Evolutionary conservation across 1,140 invertebrate genomes (phyloP), one percentile per base, ranked within the genome.

Genomic region (Cyclina sinensis): DNA sequence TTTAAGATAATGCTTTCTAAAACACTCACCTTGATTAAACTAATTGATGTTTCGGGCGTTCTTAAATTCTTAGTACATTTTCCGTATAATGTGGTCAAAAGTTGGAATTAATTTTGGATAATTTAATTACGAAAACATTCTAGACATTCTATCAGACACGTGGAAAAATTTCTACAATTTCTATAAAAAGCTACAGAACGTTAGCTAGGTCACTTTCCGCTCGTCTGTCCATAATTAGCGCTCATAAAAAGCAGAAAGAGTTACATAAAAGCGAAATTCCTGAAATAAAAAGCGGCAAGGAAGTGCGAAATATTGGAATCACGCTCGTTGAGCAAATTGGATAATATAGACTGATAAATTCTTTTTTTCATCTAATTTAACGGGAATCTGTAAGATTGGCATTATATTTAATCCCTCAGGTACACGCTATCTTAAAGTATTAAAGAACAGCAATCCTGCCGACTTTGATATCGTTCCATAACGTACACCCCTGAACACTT

Each of bases 1-100:
- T 30, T 46, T 9, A n/a, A 39, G 84, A 86, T 86, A 78, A 86
- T 86, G 84, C 2, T 16, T 74, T 62, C 70, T 86, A 86, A 85
- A 86, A 78, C 62, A 65, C 59, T 35, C 18, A 51, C 1, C 32
- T 84, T 51, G 16, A 84, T 84, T 70, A 48, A 24, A 24, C 18
- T 78, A 54, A 74, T 78, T 70, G n/a, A 74, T 21, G 11, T 48
- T 74, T 65, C 70, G 68, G 68, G 68, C 43, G 83, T 85, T 54
- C 57, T 27, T 48, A 57, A 62, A 81, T 81, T 14, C 35, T 81
- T 18, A 35, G 54, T 81, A n/a, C 51, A 59, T 62, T 27, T 62
- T 59, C 27, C 32, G 39, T 59, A 59, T 35, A 79, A 51, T 79
- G 51, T 32, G 27, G 43, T 48, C 48, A 59, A 81, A 81, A 14